These are phyloP conservation scores for Bungarus multicinctus DNA, from an alignment of 2,113 vertebrate species.

Conservation along the genomic window DNA sequence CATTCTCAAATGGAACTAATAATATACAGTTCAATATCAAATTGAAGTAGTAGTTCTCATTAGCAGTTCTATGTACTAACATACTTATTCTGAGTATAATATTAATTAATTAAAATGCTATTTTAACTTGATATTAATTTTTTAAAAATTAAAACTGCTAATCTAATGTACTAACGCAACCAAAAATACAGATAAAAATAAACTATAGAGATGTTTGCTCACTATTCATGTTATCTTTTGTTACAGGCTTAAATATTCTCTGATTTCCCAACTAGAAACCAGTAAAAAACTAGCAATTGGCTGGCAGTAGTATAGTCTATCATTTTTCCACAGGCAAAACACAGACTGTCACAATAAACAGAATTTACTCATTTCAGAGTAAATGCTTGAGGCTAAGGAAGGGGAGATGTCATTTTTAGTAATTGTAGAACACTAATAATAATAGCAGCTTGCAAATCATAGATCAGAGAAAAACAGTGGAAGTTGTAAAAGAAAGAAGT, in stretches of 20 bases:
- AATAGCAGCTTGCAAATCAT: constrained; percentile 73
- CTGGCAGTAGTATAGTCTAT: constrained; percentile 70
- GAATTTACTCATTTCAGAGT: constrained; percentile 74
- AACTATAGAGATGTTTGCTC: constrained; percentile 45
- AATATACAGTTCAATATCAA: constrained; percentile 14
- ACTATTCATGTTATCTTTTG: constrained; percentile 48
- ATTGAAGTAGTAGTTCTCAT: constrained; percentile 17
- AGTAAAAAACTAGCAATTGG: constrained; percentile 51
- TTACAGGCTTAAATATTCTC: constrained; percentile 52
- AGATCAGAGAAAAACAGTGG: constrained; percentile 73
- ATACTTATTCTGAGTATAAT: constrained; percentile 8
- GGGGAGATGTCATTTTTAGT: constrained; percentile 67
- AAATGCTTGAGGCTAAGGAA: constrained; percentile 69
- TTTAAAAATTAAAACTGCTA: background rate
- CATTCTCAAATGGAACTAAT: constrained; percentile 39
- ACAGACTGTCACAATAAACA: constrained; percentile 76
- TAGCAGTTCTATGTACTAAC: background rate
- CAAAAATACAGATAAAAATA: constrained; percentile 47
- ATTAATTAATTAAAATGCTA: background rate
- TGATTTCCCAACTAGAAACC: constrained; percentile 44
- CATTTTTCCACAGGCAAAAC: constrained; percentile 74
- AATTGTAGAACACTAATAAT: constrained; percentile 79
- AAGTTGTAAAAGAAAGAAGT: constrained; percentile 67
- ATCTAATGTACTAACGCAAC: background rate
- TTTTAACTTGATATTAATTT: background rate